Percentiles rank a stretch among this genome's conserved stretches.
These are phyloP conservation scores for Apodemia zela DNA, from an alignment of 2,888 invertebrate species.

Conservation along the genomic window DNA sequence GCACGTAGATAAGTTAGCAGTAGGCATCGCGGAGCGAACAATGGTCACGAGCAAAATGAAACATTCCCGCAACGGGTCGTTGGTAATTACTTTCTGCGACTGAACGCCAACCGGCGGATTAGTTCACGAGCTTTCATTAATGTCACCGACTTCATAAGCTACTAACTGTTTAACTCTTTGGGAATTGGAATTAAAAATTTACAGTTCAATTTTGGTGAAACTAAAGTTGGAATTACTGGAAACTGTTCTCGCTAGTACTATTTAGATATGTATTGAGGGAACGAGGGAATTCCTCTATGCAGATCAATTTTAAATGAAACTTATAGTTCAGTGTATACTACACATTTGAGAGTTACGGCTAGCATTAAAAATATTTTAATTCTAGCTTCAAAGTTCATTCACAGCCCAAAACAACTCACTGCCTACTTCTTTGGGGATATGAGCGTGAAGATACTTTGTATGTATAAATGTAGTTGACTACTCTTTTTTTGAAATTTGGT, in stretches of 20 bases:
- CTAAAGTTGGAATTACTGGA: background rate
- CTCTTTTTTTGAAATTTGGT: too few relatives aligned
- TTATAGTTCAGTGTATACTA: too few relatives aligned
- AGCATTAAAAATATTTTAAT: too few relatives aligned
- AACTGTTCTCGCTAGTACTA: background rate
- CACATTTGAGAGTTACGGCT: too few relatives aligned
- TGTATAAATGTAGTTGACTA: too few relatives aligned
- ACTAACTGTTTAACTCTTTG: conserved; percentile 5
- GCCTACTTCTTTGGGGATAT: too few relatives aligned
- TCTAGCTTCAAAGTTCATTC: too few relatives aligned
- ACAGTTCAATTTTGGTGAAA: background rate
- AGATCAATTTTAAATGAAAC: too few relatives aligned
- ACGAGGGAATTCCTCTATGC: background rate
- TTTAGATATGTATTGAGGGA: background rate
- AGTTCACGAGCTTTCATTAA: conserved; percentile 13
- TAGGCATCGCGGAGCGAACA: conserved; percentile 1
- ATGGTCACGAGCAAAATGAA: conserved; percentile 13
- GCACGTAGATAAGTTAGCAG: background rate
- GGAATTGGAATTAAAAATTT: conserved; percentile 14
- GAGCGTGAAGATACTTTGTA: too few relatives aligned
- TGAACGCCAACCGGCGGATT: conserved; percentile 11
- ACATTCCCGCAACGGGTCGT: background rate
- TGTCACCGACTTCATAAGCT: conserved; percentile 8
- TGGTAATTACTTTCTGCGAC: conserved; percentile 13
- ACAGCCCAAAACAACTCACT: too few relatives aligned